phyloP scores from a whole-genome alignment of 2,113 vertebrate genomes.

The Circaetus gallicus region DNA sequence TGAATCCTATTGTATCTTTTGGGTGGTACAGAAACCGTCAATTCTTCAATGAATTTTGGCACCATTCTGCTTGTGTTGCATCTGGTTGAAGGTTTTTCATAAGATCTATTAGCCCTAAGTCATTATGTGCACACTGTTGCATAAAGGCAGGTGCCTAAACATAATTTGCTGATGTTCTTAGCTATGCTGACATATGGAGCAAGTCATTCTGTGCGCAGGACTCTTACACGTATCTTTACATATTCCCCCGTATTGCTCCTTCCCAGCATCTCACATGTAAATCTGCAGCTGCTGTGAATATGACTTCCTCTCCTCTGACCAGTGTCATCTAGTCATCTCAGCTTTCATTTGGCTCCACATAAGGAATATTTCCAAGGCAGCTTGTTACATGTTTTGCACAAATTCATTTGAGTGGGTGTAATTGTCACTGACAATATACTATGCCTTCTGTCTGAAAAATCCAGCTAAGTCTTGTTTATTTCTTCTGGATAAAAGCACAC shows the following conservation, averaged over 20 bases:
- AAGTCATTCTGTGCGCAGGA: rapidly evolving
- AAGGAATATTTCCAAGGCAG: background rate
- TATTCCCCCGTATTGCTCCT: background rate
- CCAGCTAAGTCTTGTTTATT: background rate
- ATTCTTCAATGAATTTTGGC: background rate
- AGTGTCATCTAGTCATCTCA: background rate
- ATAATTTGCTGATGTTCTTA: background rate
- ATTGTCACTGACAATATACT: background rate
- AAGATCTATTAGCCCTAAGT: background rate
- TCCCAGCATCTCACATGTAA: background rate
- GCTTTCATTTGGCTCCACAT: background rate
- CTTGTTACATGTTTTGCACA: background rate
- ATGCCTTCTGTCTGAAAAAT: background rate
- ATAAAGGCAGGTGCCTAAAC: background rate
- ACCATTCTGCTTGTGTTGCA: background rate
- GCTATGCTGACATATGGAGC: background rate
- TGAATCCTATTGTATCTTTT: background rate
- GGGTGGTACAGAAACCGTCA: background rate
- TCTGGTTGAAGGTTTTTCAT: background rate
- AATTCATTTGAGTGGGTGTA: background rate
- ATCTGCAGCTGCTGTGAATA: background rate
- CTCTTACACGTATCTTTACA: rapidly evolving
- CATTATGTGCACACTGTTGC: background rate
- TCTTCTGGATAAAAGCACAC: background rate
- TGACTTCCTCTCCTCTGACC: background rate